These are phyloP conservation scores for Papilio helenus DNA, from an alignment of 1,140 invertebrate species.

Conservation along the genomic window DNA sequence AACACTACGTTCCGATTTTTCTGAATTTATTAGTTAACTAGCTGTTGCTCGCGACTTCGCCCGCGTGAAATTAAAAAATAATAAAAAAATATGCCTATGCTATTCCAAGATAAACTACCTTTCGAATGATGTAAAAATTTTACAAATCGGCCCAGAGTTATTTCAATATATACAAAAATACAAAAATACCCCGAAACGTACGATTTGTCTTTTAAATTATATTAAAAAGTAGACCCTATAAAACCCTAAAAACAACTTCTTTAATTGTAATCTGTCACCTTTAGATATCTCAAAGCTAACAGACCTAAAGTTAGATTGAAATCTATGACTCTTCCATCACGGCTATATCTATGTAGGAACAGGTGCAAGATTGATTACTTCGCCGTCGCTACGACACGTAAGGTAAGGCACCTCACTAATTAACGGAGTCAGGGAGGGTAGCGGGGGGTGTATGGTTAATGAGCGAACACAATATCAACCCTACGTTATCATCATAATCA, in stretches of 20 bases:
- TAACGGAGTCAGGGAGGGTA: slow-evolving; percentile 63
- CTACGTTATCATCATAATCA: slow-evolving; percentile 19
- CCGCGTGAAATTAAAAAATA: too few species aligned
- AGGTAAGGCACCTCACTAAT: slow-evolving; percentile 62
- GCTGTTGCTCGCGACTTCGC: too few species aligned
- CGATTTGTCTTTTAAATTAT: neutral
- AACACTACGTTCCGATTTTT: too few species aligned
- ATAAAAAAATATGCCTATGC: too few species aligned
- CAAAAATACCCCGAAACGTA: too few species aligned
- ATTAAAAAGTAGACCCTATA: too few species aligned
- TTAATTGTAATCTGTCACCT: neutral
- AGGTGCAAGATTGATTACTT: slow-evolving; percentile 80
- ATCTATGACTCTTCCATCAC: slow-evolving; percentile 44
- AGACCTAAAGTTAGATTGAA: neutral
- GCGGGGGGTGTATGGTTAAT: slow-evolving; percentile 48
- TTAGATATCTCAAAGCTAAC: neutral
- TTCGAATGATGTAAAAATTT: too few species aligned
- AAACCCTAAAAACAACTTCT: too few species aligned
- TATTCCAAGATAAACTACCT: too few species aligned
- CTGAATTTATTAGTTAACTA: too few species aligned
- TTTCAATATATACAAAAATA: too few species aligned
- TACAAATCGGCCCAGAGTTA: too few species aligned
- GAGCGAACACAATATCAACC: slow-evolving; percentile 45
- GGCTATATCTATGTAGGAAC: slow-evolving; percentile 47
- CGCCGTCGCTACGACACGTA: slow-evolving; percentile 58